Conservation (phyloP, 2,797 vertebrate genomes). For the Crenuchus spilurus region DNA sequence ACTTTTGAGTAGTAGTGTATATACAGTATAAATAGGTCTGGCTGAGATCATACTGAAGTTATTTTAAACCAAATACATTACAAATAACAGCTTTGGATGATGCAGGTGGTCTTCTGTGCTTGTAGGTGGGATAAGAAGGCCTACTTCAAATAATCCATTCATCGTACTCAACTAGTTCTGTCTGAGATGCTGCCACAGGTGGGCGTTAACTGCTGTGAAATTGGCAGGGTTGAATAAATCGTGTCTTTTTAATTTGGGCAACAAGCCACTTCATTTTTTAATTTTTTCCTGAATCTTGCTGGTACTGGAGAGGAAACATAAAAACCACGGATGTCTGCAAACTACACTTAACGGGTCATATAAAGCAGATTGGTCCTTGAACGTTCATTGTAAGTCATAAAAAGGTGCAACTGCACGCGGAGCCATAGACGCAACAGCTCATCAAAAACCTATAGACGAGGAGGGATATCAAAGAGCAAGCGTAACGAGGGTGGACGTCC, state of each 20-base stretch:
- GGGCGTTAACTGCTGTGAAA: not conserved
- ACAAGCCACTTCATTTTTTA: not conserved
- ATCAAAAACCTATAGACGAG: not conserved
- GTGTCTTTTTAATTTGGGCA: conserved; percentile 22
- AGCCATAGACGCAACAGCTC: not conserved
- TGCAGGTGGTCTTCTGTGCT: not conserved
- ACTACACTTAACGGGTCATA: not conserved
- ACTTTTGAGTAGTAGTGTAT: no score
- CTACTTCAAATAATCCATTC: not conserved
- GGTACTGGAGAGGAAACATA: not conserved
- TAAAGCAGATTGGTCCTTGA: conserved; percentile 6
- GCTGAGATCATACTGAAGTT: not conserved
- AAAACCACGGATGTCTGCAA: not conserved
- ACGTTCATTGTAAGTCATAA: not conserved
- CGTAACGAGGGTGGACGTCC: not conserved
- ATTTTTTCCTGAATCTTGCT: not conserved
- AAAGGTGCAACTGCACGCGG: not conserved
- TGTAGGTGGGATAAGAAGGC: not conserved
- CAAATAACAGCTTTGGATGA: no score
- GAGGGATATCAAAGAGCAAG: conserved; percentile 12
- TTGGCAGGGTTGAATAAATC: not conserved
- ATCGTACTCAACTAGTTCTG: not conserved
- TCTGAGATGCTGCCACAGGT: not conserved
- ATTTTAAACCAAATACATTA: not conserved
- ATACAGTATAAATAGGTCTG: no score